A percentile compares a stretch with the other conserved stretches of the same genome.
Conservation (phyloP, 2,797 vertebrate species). For the Coracias cyanogaster region DNA sequence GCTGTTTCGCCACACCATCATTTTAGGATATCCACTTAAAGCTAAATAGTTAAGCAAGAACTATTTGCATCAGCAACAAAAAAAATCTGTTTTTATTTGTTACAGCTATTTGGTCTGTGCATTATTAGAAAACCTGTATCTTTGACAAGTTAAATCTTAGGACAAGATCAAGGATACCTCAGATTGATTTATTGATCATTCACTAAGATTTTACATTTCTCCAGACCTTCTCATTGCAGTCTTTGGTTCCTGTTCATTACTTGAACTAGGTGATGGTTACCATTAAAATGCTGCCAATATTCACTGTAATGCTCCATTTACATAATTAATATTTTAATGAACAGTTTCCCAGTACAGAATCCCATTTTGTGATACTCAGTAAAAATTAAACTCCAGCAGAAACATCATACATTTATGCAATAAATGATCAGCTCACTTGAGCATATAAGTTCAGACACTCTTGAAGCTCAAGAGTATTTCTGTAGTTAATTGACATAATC, state of each 20-base stretch:
- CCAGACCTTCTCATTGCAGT: neutral
- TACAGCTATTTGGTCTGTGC: neutral
- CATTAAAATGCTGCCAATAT: neutral
- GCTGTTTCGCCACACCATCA: neutral
- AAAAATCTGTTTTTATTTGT: neutral
- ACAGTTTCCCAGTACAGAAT: neutral
- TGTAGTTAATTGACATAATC: slow-evolving; percentile 30
- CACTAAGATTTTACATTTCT: neutral
- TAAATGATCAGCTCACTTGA: neutral
- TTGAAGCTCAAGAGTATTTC: slow-evolving; percentile 11
- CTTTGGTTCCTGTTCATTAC: neutral
- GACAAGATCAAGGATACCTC: neutral
- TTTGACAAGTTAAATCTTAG: neutral
- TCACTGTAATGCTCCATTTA: neutral
- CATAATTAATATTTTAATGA: neutral
- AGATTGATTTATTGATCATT: neutral
- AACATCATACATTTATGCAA: neutral
- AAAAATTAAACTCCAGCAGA: neutral
- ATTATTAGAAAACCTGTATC: neutral
- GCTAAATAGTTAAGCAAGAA: neutral
- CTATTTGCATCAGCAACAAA: neutral
- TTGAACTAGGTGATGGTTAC: neutral
- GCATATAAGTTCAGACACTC: neutral
- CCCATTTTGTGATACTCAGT: neutral
- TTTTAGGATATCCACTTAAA: neutral